phyloP scores from a whole-genome alignment of 1,140 invertebrate genomes.

The Ips nitidus region DNA sequence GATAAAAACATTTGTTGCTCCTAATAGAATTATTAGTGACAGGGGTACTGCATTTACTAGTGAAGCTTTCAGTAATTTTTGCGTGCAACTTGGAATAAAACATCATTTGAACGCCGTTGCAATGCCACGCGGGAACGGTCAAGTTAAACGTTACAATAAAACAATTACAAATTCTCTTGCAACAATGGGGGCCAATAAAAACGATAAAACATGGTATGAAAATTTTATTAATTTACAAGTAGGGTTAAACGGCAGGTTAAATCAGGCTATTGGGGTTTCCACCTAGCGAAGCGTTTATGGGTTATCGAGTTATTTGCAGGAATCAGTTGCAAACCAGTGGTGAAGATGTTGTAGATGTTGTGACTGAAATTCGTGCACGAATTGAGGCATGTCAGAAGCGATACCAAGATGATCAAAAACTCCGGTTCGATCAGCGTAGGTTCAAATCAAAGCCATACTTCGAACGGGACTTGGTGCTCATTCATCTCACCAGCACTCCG shows the following conservation, averaged over 20 bases:
- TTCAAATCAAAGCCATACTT: too few relatives aligned
- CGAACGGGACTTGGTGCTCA: slow-evolving; percentile 31
- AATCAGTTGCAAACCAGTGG: slow-evolving; percentile 5
- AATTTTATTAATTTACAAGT: slow-evolving; percentile 35
- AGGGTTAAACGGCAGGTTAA: slow-evolving; percentile 29
- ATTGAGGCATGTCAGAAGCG: slow-evolving; percentile 22
- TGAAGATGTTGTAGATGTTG: slow-evolving; percentile 15
- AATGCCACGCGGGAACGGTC: slow-evolving; percentile 43
- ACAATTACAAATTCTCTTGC: slow-evolving; percentile 36
- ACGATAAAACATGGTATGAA: slow-evolving; percentile 25
- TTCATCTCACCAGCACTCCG: slow-evolving; percentile 45
- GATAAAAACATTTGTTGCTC: slow-evolving; percentile 38
- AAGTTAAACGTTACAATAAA: slow-evolving; percentile 42
- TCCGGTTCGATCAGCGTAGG: slow-evolving; percentile 15
- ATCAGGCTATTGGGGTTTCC: slow-evolving; percentile 18
- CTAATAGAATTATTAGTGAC: slow-evolving; percentile 41
- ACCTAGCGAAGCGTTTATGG: slow-evolving; percentile 28
- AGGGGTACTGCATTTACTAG: slow-evolving; percentile 41
- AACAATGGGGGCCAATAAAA: slow-evolving; percentile 30
- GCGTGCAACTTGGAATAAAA: slow-evolving; percentile 30
- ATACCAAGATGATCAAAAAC: slow-evolving; percentile 30
- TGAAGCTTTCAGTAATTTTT: slow-evolving; percentile 39
- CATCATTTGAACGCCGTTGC: slow-evolving; percentile 40
- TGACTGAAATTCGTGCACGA: slow-evolving; percentile 18
- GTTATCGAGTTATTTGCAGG: slow-evolving; percentile 19